Conservation (phyloP, 37 sponge, comb jelly and placozoan genomes). For the Bolinopsis microptera region DNA sequence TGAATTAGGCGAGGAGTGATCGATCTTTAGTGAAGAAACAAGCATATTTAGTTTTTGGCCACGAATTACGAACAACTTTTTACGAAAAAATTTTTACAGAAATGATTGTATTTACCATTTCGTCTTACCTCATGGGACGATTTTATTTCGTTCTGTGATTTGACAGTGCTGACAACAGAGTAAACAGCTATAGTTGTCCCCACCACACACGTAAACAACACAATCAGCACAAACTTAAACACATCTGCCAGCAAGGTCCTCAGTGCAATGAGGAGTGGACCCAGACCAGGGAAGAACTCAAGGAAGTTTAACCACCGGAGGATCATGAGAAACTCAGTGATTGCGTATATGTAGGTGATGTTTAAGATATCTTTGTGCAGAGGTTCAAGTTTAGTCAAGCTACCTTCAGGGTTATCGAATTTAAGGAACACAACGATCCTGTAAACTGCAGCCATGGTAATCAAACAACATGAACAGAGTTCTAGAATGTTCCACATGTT, state of each 20-base stretch:
- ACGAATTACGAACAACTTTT: too few species aligned
- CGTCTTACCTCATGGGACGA: neutral
- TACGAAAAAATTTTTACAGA: too few species aligned
- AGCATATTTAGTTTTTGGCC: too few species aligned
- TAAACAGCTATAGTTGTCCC: constrained; percentile 21
- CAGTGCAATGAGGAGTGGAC: constrained; percentile 21
- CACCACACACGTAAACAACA: constrained; percentile 22
- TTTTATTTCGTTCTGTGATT: neutral
- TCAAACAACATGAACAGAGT: neutral
- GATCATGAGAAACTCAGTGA: constrained; percentile 34
- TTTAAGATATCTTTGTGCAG: neutral
- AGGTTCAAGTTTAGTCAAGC: neutral
- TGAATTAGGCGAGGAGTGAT: too few species aligned
- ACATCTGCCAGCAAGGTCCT: constrained; percentile 24
- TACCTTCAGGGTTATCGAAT: neutral
- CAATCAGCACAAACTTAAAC: constrained; percentile 43
- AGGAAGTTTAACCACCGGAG: constrained; percentile 37
- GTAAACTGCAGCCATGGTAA: neutral
- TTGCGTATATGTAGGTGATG: constrained; percentile 13
- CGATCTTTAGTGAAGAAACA: too few species aligned
- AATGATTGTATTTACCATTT: too few species aligned
- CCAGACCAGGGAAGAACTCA: constrained; percentile 11
- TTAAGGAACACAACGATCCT: neutral
- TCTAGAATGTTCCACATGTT: constrained; percentile 30
- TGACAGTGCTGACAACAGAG: neutral